Percentiles rank a stretch among this genome's conserved stretches.
These are phyloP conservation scores for Megaceryle alcyon DNA, from an alignment of 2,797 vertebrate species.

Conservation along the genomic window DNA sequence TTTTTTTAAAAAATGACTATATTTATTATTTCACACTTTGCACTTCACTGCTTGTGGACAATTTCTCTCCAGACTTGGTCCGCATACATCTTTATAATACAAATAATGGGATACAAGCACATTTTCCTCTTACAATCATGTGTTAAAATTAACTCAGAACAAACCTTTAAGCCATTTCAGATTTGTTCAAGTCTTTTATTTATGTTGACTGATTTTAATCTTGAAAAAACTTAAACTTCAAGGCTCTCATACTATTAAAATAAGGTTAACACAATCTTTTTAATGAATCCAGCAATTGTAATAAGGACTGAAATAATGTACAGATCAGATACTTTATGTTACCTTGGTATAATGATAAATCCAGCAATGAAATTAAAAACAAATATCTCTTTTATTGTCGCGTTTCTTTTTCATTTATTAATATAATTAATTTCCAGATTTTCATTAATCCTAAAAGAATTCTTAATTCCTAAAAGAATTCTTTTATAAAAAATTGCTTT, in stretches of 20 bases:
- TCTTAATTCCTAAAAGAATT: background rate
- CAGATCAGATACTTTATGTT: background rate
- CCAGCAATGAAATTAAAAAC: background rate
- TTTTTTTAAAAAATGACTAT: background rate
- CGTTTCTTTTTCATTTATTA: background rate
- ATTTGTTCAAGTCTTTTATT: background rate
- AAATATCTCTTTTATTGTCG: background rate
- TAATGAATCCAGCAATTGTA: background rate
- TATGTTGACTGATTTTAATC: background rate
- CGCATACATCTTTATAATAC: background rate
- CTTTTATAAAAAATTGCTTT: background rate
- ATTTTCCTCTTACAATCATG: background rate
- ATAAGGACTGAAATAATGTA: background rate
- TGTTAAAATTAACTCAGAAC: background rate
- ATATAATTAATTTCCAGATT: background rate
- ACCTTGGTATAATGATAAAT: background rate
- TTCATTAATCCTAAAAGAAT: background rate
- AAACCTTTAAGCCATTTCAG: background rate
- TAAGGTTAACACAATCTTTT: background rate
- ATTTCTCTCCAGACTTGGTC: background rate
- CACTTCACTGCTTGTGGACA: background rate
- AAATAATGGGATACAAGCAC: background rate
- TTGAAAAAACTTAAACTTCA: background rate
- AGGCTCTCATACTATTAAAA: background rate
- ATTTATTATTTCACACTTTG: constrained; percentile 6